A percentile compares a stretch with the other conserved stretches of the same genome.
Evolutionary conservation across 2,113 vertebrate genomes (phyloP).

Genomic region (Harpagus bidentatus): DNA sequence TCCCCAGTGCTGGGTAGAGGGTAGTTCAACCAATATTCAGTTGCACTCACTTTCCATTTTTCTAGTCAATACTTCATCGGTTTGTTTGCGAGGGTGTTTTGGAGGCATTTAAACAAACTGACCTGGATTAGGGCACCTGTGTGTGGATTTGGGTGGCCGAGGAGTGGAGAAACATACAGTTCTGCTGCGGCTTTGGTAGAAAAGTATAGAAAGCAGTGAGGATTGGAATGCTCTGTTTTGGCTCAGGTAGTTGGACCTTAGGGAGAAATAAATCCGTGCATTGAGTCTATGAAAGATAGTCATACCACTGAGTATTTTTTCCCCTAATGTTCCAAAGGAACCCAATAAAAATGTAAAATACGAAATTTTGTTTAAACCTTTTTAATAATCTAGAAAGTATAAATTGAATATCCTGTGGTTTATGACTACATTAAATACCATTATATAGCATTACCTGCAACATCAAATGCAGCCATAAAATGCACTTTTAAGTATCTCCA

Average conservation of each 20-base stretch:
- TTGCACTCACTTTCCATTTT: rapidly evolving
- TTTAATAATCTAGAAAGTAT: background rate
- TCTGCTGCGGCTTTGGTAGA: background rate
- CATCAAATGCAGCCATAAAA: conserved; percentile 2
- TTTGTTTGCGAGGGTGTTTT: background rate
- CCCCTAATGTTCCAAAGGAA: background rate
- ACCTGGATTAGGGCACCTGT: background rate
- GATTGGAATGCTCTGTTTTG: background rate
- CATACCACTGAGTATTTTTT: background rate
- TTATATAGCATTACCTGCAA: conserved; percentile 2
- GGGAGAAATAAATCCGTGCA: background rate
- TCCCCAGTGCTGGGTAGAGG: background rate
- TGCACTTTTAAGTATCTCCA: background rate
- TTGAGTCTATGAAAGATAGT: background rate
- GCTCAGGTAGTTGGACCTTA: background rate
- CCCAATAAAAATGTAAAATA: background rate
- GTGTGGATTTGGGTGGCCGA: background rate
- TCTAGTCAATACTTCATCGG: background rate
- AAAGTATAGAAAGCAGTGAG: background rate
- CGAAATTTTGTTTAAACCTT: background rate
- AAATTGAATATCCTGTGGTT: background rate
- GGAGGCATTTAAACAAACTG: background rate
- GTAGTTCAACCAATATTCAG: background rate
- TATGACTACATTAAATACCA: conserved; percentile 6
- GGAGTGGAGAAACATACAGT: background rate